Base-by-base conservation (phyloP, 2,113 vertebrate genomes). In the Notarius quadriscutis region DNA sequence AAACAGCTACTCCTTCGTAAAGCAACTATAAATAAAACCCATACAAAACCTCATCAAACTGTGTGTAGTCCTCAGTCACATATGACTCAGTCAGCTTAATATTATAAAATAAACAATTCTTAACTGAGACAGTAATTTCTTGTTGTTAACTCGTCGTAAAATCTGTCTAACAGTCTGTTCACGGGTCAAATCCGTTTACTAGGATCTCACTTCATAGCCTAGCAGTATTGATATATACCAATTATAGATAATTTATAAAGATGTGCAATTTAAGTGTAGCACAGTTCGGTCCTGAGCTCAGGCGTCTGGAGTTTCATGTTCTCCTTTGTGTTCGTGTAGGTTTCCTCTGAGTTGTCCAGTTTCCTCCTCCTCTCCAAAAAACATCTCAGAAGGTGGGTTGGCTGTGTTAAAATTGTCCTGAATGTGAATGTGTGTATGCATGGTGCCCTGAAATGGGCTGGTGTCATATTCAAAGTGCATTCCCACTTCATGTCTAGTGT, bases 1-100 rank as follows among this genome's bases (percentile, higher is more conserved):
- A 93, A 92, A 92, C 86, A 90, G 57, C 14, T 53, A 83, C 86
- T 92, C 91, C 88, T 91, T 93, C 51, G 71, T 41, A 84, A 72
- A 81, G 57, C 50, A 67, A 5, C 84, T 74, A 79, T 86, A 50
- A 80, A 72, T 69, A 53, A 77, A 20, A 30, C 34, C 15, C 51
- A 20, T 81, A 57, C 60, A 57, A 55, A 41, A 53, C 55, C 9
- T n/a, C 25, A 60, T 9, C 5, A 51, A 82, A 74, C 15, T 58
- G 62, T 20, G 78, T 62, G 79, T 34, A 22, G 79, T 41, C 57
- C 7, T 60, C 17, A 30, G n/a, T 87, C 55, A 83, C 62, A 82
- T 82, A 48, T 74, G 10, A 41, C 17, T 81, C 8, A 22, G 3
- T 22, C 7, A 41, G 15, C 1, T 15, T 78, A 80, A 30, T 80